phyloP scores from a whole-genome alignment of 2,113 vertebrate genomes.

The Xyrauchen texanus region DNA sequence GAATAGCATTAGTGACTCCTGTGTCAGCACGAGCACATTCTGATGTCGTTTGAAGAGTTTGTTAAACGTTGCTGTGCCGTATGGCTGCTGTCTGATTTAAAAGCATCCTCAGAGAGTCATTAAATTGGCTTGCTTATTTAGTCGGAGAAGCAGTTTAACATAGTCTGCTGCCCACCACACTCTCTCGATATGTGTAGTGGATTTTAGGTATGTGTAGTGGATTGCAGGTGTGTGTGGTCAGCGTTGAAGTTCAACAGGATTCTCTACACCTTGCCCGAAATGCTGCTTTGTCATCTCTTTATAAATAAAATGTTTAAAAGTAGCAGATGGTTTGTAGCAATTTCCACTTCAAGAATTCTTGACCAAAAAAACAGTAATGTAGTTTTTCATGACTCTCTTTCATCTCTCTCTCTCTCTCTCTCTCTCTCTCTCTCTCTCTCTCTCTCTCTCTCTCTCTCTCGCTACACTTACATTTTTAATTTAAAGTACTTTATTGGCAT shows the following conservation, averaged over 20 bases:
- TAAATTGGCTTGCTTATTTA: conserved; percentile 76
- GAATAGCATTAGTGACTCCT: conserved; percentile 38
- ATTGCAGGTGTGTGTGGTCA: conserved; percentile 16
- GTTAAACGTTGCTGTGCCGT: conserved; percentile 52
- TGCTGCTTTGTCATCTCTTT: neutral
- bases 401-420: no score
- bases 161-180: conserved; percentile 51
- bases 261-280: neutral
- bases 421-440: no score
- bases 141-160: conserved; percentile 55
- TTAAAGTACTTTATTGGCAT: no score
- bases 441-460: no score
- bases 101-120: conserved; percentile 80
- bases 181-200: conserved; percentile 25
- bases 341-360: neutral
- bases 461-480: no score
- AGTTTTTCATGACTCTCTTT: neutral
- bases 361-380: neutral
- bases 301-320: neutral
- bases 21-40: conserved; percentile 10
- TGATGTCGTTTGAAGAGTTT: conserved; percentile 30
- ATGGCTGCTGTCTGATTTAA: conserved; percentile 71
- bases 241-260: conserved; percentile 33
- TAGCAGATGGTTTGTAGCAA: no score
- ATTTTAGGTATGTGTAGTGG: conserved; percentile 7